phyloP scores from a whole-genome alignment of 1,140 invertebrate genomes.

The Penaeus vannamei region DNA sequence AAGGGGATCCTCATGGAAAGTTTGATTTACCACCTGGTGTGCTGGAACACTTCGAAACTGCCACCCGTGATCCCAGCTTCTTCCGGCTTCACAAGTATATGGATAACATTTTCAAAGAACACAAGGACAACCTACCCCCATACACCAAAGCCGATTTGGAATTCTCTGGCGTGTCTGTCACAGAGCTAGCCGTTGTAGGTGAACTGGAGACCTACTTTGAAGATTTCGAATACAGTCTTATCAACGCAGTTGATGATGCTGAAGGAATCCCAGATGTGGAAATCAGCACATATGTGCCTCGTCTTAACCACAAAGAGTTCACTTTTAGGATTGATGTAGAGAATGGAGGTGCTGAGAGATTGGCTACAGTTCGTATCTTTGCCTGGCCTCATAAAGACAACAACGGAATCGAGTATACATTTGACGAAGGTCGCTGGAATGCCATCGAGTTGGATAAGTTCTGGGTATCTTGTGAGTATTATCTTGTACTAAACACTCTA shows the following conservation, averaged over 20 bases:
- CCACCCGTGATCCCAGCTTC: not conserved
- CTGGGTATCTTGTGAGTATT: conserved; percentile 47
- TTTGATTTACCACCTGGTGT: not conserved
- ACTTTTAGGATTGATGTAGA: not conserved
- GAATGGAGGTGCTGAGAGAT: not conserved
- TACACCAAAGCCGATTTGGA: not conserved
- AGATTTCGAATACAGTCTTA: not conserved
- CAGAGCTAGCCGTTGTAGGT: not conserved
- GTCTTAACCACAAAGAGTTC: not conserved
- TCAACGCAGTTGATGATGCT: conserved; percentile 6
- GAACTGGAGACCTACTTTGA: conserved; percentile 2
- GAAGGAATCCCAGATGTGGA: not conserved
- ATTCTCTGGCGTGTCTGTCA: not conserved
- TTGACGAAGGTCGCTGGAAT: conserved; percentile 77
- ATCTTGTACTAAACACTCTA: not conserved
- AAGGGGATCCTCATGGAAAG: not conserved
- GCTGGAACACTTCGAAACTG: not conserved
- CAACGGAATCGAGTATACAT: conserved; percentile 70
- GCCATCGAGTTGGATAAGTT: conserved; percentile 81
- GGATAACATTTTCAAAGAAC: conserved; percentile 14
- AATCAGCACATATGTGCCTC: not conserved
- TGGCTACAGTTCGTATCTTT: conserved; percentile 42
- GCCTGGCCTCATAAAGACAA: conserved; percentile 36
- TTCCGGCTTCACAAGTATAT: not conserved
- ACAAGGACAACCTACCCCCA: not conserved